A percentile compares a stretch with the other conserved stretches of the same genome.
Conservation (phyloP, 2,797 vertebrate species). For the Mormyrus hasselquistii region DNA sequence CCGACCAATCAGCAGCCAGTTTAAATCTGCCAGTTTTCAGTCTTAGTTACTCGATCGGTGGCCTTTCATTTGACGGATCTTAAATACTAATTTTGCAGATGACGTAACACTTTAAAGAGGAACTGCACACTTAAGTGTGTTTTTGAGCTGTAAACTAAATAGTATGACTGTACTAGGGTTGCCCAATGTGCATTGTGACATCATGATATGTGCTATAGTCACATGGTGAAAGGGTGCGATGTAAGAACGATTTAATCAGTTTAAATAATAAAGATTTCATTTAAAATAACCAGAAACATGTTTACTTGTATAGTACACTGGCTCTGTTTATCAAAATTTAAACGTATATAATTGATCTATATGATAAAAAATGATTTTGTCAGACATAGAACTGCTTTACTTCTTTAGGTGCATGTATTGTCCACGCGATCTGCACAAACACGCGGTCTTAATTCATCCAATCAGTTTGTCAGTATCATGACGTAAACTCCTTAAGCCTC, state of each 20-base stretch:
- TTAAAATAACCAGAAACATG: neutral
- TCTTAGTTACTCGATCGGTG: neutral
- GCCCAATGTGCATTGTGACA: neutral
- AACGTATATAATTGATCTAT: neutral
- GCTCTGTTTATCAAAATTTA: neutral
- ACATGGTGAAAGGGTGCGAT: neutral
- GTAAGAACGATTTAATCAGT: neutral
- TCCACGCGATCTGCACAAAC: neutral
- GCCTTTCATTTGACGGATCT: neutral
- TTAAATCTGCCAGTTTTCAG: neutral
- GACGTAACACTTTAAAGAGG: neutral
- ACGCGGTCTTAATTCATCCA: neutral
- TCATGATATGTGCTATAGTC: neutral
- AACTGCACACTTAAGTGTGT: neutral
- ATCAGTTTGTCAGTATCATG: neutral
- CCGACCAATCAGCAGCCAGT: neutral
- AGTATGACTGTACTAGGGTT: neutral
- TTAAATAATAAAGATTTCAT: neutral
- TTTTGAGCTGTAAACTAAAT: neutral
- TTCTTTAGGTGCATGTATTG: neutral
- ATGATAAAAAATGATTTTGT: neutral
- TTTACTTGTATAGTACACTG: neutral
- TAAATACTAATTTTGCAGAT: neutral
- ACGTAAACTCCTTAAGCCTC: neutral
- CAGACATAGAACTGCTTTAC: neutral